Conservation (phyloP, 2,797 vertebrate genomes). For the Phrynocephalus forsythii region DNA sequence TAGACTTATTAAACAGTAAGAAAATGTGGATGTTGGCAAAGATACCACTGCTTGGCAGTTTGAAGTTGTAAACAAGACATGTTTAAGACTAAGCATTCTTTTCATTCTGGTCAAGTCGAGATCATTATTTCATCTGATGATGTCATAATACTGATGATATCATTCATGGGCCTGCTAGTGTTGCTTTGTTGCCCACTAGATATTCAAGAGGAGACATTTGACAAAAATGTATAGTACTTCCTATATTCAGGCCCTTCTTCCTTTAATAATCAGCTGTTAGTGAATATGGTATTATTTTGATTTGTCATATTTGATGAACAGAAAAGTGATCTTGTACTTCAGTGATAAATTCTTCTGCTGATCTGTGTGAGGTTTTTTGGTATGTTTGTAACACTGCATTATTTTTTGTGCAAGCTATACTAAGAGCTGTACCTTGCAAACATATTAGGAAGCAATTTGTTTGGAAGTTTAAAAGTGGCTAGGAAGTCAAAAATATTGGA, state of each 20-base stretch:
- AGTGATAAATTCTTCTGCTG: neutral
- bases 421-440: neutral
- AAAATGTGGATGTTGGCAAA: neutral
- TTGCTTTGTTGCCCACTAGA: neutral
- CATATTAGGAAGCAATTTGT: neutral
- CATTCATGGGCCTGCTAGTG: neutral
- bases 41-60: neutral
- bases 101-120: slow-evolving; percentile 5
- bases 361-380: neutral
- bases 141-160: slow-evolving; percentile 28
- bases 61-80: neutral
- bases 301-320: neutral
- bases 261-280: neutral
- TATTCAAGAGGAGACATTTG: neutral
- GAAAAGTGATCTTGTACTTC: neutral
- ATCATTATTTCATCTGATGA: slow-evolving; percentile 18
- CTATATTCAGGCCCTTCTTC: neutral
- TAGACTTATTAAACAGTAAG: neutral
- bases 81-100: neutral
- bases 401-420: neutral
- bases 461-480: neutral
- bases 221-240: neutral
- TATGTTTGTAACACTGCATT: neutral
- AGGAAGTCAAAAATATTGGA: neutral
- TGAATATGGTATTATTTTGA: neutral